Percentiles rank a stretch among this genome's conserved stretches.
Evolutionary conservation across 2,797 vertebrate genomes (phyloP).

Genomic region (Poecile montanus): DNA sequence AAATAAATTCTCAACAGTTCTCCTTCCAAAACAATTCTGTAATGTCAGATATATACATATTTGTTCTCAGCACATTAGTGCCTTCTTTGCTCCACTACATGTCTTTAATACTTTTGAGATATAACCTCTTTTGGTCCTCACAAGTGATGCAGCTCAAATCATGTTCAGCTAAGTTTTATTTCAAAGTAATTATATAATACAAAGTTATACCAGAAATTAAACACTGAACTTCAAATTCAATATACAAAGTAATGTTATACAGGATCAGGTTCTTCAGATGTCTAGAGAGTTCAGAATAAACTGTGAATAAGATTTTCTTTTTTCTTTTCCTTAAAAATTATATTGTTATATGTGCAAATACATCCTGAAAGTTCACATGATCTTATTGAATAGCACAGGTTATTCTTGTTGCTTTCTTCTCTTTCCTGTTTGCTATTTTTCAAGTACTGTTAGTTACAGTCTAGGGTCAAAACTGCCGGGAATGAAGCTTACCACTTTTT

Average conservation of each 20-base stretch:
- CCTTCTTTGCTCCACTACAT: neutral
- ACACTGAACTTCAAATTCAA: neutral
- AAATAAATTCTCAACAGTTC: neutral
- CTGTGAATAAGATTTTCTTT: neutral
- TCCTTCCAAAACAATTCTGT: neutral
- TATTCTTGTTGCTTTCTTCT: neutral
- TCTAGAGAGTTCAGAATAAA: neutral
- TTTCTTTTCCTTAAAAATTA: accelerated
- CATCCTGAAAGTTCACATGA: neutral
- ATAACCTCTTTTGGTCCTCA: neutral
- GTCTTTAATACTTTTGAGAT: neutral
- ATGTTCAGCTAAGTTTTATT: neutral
- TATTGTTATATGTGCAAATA: neutral
- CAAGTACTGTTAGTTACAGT: neutral
- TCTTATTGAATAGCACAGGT: neutral
- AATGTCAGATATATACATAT: neutral
- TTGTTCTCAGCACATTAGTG: neutral
- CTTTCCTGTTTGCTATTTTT: neutral
- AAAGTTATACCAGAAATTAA: neutral
- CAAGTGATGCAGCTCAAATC: neutral
- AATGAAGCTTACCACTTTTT: neutral
- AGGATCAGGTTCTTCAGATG: neutral
- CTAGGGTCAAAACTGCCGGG: neutral
- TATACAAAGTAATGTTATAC: neutral
- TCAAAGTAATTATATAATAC: neutral